Evolutionary conservation across 2,888 invertebrate species (phyloP), one percentile per base, ranked within the genome.

Genomic region (Lepetodrilus schrolli): DNA sequence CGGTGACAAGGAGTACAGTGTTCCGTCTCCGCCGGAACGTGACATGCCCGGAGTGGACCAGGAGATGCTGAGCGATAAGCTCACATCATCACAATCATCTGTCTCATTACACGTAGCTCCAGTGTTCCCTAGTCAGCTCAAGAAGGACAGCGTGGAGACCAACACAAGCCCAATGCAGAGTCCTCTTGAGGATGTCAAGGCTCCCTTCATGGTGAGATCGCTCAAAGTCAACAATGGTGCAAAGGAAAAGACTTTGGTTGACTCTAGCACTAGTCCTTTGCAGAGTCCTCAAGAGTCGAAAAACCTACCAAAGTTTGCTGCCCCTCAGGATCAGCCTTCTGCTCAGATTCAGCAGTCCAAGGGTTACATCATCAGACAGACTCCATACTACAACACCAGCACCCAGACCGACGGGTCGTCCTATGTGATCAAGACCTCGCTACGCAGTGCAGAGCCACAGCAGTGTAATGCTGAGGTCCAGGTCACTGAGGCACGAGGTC

Each of bases 1-100:
- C 72, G 93, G 93, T 69, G 94, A 94, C 84, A 90, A 90, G 80
- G 94, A 94, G 83, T 94, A 94, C 90, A 93, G 92, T 84, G 93
- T 93, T 74, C 94, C 94, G 43, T 94, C 94, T 23, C 94, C 94
- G 17, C 94, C 94, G 0, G 94, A 94, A 90, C 90, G 94, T 75
- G 94, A 94, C 13, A 74, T 82, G 20, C 81, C 82, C 49, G 79
- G 78, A 69, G 74, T 84, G 21, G 81, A 83, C 30, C 74, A 78
- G 43, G 81, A 80, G 50, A 75, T 78, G n/a, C 69, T 83, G 20
- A 81, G 80, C 8, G 76, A 83, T 65, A 82, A 81, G 73, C 78
- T 76, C 70, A 4, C 77, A 77, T 49, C 65, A 68, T 47, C 79
- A 75, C 65, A 77, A 76, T 49, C 79, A 79, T 23, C 79, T 78